Evolutionary conservation across 1,140 invertebrate genomes (phyloP), one percentile per base, ranked within the genome.

Genomic region (Yoshiicerus persimilis): DNA sequence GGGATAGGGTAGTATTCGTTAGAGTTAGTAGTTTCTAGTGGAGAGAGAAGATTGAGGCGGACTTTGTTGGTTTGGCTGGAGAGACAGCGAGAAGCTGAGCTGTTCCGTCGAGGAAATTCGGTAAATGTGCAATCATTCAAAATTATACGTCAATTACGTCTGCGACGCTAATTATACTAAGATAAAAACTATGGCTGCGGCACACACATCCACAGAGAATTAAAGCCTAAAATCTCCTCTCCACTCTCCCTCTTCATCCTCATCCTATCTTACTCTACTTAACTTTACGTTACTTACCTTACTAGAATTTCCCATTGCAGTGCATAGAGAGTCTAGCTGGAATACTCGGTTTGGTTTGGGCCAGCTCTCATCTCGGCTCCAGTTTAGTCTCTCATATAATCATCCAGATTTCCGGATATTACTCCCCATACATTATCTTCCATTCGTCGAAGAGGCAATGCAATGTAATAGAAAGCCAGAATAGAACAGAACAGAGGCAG

Each of bases 131-230:
- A 89, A 89, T 89, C 87, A 88, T 88, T 89, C 89, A 89, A 89
- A 89, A 89, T 89, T 89, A 89, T 89, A 89, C 89, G 89, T 89
- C 89, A 89, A 89, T 89, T 89, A 89, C 66, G 80, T 66, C 36
- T 84, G 84, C 89, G 89, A 88, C 87, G 87, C 89, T 89, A 89
- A 89, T 89, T 89, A 88, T 88, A 86, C 85, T 84, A 89, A 87
- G 88, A 87, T 89, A 89, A 89, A 89, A 89, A 89, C 88, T 70
- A 84, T 86, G 88, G 88, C 83, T 87, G 84, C 56, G 75, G 47
- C 84, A 83, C 88, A 88, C 88, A 87, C 85, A 89, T 89, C 88
- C 88, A 89, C 88, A 41, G 88, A 89, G 88, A 89, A 89, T 89
- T 89, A 87, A 87, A 89, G 88, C 77, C 86, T 56, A 87, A 89